Evolutionary conservation across 1,140 invertebrate genomes (phyloP).

Genomic region (Drosophila paulistorum): DNA sequence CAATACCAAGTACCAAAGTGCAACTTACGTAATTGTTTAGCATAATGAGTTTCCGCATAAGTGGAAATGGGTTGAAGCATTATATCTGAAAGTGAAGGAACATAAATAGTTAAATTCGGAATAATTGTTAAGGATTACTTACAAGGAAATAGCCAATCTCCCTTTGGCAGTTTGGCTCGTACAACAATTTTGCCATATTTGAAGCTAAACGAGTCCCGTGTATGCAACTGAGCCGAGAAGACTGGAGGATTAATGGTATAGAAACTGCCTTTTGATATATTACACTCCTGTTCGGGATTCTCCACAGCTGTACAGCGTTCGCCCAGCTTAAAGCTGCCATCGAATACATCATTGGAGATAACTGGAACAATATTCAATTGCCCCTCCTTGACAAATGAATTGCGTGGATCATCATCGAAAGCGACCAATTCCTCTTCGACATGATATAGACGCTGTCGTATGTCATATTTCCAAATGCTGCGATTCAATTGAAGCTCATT

Average conservation of each 20-base stretch:
- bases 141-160: constrained; percentile 72
- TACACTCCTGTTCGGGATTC: constrained; percentile 55
- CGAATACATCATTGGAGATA: constrained; percentile 49
- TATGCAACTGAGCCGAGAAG: constrained; percentile 65
- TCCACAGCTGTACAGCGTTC: constrained; percentile 66
- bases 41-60: constrained; percentile 62
- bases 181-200: constrained; percentile 69
- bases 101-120: not conserved
- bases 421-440: constrained; percentile 69
- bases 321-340: constrained; percentile 51
- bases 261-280: constrained; percentile 47
- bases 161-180: constrained; percentile 64
- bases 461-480: constrained; percentile 64
- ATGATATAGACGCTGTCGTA: constrained; percentile 65
- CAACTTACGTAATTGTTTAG: constrained; percentile 66
- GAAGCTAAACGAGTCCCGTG: constrained; percentile 61
- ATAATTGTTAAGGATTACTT: constrained; percentile 10
- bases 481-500: constrained; percentile 40
- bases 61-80: constrained; percentile 70
- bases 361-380: constrained; percentile 57
- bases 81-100: constrained; percentile 41
- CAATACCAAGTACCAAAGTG: too few species aligned
- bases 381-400: constrained; percentile 62
- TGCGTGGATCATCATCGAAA: constrained; percentile 48
- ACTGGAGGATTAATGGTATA: constrained; percentile 65